phyloP scores from a whole-genome alignment of 2,888 invertebrate species.

The Eilema depressum region DNA sequence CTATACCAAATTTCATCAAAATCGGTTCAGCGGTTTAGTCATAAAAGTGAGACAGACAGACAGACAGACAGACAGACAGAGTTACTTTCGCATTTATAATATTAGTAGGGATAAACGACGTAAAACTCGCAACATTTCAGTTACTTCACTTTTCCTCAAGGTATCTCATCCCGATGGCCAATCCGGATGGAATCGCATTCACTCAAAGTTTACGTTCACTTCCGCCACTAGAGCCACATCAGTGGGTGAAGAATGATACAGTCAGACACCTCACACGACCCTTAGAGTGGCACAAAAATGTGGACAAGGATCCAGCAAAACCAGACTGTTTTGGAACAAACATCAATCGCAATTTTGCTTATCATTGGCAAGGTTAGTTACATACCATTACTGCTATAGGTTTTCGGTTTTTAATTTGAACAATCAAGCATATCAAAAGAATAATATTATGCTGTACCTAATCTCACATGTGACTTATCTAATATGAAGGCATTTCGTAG shows the following conservation, averaged over 20 bases:
- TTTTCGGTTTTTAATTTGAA: conserved; percentile 13
- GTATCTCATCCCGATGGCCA: conserved; percentile 79
- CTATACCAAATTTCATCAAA: too few relatives aligned
- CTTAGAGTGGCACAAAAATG: conserved; percentile 75
- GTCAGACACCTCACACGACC: conserved; percentile 62
- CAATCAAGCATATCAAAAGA: not conserved
- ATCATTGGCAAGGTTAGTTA: conserved; percentile 81
- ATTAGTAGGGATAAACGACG: not conserved
- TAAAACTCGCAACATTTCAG: not conserved
- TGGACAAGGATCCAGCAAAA: conserved; percentile 59
- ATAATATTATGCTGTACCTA: conserved; percentile 7
- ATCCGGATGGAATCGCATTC: conserved; percentile 77
- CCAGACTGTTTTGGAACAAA: conserved; percentile 76
- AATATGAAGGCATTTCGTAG: not conserved
- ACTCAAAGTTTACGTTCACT: conserved; percentile 61
- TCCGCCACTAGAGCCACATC: conserved; percentile 55
- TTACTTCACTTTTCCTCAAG: conserved; percentile 48
- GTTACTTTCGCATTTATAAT: too few relatives aligned
- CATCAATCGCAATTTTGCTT: conserved; percentile 81
- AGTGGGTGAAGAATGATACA: conserved; percentile 70
- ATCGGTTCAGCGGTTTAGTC: too few relatives aligned
- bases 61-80: too few relatives aligned
- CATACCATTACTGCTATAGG: conserved; percentile 19
- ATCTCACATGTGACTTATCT: not conserved
- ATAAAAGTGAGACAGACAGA: too few relatives aligned